Evolutionary conservation across 1,140 invertebrate species (phyloP).

Genomic region (Hylaeus anthracinus): DNA sequence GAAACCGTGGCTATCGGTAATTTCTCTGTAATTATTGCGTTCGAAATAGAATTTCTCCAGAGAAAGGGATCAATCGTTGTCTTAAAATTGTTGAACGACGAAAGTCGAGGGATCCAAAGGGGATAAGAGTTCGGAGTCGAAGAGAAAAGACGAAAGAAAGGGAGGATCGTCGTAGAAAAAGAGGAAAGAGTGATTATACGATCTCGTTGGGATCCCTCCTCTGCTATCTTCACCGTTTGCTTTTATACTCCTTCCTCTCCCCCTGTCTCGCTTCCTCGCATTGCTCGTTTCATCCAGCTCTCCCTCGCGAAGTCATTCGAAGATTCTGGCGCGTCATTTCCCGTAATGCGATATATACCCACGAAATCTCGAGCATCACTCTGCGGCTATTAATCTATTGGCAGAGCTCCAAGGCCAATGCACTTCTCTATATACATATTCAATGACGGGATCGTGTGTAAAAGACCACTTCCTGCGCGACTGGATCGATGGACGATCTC

Average conservation of each 20-base stretch:
- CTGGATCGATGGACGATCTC: not conserved
- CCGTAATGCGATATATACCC: constrained; percentile 73
- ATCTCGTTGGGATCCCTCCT: constrained; percentile 21
- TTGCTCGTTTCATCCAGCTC: constrained; percentile 26
- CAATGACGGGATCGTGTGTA: constrained; percentile 53
- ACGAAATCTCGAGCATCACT: constrained; percentile 78
- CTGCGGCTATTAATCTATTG: constrained; percentile 79
- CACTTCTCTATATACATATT: constrained; percentile 77
- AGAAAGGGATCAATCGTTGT: constrained; percentile 18
- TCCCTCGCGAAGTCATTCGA: constrained; percentile 67
- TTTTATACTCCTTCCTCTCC: not conserved
- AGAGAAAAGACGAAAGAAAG: constrained; percentile 29
- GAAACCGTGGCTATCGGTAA: no score
- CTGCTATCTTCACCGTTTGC: not conserved
- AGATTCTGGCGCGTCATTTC: constrained; percentile 73
- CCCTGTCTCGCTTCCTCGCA: constrained; percentile 17
- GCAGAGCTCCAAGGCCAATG: constrained; percentile 77
- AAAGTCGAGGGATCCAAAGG: constrained; percentile 26
- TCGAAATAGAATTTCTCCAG: no score
- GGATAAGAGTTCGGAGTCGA: constrained; percentile 19
- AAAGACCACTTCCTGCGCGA: not conserved
- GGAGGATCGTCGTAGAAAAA: constrained; percentile 19
- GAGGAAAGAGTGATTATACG: constrained; percentile 36
- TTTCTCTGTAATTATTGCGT: no score
- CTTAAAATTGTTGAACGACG: constrained; percentile 61